These are phyloP conservation scores for Drosophila littoralis DNA, from an alignment of 1,140 invertebrate species.

Conservation along the genomic window DNA sequence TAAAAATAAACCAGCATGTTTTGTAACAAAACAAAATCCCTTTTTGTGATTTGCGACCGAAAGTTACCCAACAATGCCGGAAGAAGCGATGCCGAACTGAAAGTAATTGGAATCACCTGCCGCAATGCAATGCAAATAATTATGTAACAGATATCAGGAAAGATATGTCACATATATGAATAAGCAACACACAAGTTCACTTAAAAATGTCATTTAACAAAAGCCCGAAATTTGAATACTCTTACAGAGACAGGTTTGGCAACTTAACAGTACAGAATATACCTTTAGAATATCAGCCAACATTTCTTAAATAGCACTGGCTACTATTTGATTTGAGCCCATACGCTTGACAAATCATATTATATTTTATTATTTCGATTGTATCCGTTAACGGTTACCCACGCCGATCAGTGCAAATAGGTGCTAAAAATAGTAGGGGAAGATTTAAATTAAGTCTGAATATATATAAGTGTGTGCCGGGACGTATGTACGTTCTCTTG, in stretches of 20 bases:
- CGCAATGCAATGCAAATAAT: conserved; percentile 31
- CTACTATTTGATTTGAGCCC: too few species aligned
- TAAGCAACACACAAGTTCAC: conserved; percentile 35
- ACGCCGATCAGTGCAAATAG: too few species aligned
- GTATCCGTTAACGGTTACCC: too few species aligned
- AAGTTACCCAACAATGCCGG: conserved; percentile 4
- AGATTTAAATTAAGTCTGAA: too few species aligned
- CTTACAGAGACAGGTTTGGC: background rate
- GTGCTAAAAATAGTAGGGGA: too few species aligned
- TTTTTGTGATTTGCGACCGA: background rate
- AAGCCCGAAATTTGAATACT: background rate
- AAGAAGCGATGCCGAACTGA: background rate
- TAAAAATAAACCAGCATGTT: conserved; percentile 11
- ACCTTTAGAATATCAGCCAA: background rate
- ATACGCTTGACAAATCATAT: too few species aligned
- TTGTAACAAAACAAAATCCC: conserved; percentile 16
- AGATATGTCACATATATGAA: conserved; percentile 19
- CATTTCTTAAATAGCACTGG: too few species aligned
- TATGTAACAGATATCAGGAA: conserved; percentile 42
- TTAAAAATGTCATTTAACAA: conserved; percentile 33
- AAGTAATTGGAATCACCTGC: conserved; percentile 10
- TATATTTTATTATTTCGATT: too few species aligned
- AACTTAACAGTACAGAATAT: too few species aligned
- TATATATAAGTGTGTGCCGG: too few species aligned
- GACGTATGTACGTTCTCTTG: too few species aligned